Base-by-base conservation (phyloP, 2,797 vertebrate species). In the Sternarchorhynchus goeldii region DNA sequence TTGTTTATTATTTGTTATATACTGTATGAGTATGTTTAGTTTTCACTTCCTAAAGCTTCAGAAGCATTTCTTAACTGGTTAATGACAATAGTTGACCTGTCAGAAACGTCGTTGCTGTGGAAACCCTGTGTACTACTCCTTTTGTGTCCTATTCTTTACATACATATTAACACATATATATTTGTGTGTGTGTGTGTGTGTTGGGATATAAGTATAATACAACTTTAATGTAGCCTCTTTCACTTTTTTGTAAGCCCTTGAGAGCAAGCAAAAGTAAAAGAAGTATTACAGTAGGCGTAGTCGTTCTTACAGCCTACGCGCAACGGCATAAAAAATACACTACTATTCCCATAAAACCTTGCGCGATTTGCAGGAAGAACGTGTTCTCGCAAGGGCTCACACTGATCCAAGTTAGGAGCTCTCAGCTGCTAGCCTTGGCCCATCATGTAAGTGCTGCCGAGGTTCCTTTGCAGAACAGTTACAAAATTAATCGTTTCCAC, bases 381-480 rank as follows among this genome's bases (percentile, higher is more conserved):
- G 94, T 91, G 87, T 89, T 93, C 93, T 93, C 92, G 89, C 84
- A 89, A 84, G 91, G 89, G 87, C 90, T 92, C 91, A 88, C 89
- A 87, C 88, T 87, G 94, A 93, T 94, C 94, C 94, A 95, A 96
- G 94, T 95, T 95, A 95, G 95, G 94, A 95, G 94, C 93, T 92
- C 90, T 93, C 88, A 93, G 95, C 95, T 93, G 93, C 94, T 94
- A 95, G 95, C 93, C 93, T 93, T 91, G 95, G 95, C 94, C 94
- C 95, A 96, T 95, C 95, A 96, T 96, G 96, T 96, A 95, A 94
- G 93, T 93, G 94, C 93, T 92, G 93, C 95, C 89, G 91, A 93
- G 92, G 87, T 90, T 94, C 92, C 91, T 92, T 86, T 92, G 89
- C 93, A 91, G 86, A 82, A 87, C 86, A 84, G 77, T 88, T 91